These are phyloP conservation scores for Girardinichthys multiradiatus DNA, from an alignment of 2,113 vertebrate species.

Conservation along the genomic window DNA sequence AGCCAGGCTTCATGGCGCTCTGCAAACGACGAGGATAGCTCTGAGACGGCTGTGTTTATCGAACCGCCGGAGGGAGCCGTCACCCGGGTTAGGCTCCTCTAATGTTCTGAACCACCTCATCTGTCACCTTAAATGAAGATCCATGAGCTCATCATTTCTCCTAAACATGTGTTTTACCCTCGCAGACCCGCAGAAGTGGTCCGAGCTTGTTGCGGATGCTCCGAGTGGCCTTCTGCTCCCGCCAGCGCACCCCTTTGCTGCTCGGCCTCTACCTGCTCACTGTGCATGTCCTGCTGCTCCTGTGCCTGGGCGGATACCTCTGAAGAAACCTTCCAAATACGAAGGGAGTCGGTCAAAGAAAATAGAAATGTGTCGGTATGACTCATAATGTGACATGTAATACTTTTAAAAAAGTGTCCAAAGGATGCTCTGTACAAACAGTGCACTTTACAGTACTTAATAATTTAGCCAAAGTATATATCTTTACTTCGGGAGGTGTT, in stretches of 20 bases:
- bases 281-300: constrained; percentile 87
- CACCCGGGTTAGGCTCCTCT: constrained; percentile 81
- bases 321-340: constrained; percentile 66
- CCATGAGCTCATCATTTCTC: not conserved
- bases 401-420: constrained; percentile 9
- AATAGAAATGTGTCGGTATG: constrained; percentile 3
- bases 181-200: constrained; percentile 79
- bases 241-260: constrained; percentile 86
- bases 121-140: constrained; percentile 29
- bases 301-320: constrained; percentile 90
- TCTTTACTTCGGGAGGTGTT: constrained; percentile 15
- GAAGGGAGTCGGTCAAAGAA: constrained; percentile 4
- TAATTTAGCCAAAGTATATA: constrained; percentile 67
- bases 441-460: constrained; percentile 66
- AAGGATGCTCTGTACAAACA: constrained; percentile 16
- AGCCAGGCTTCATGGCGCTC: constrained; percentile 79
- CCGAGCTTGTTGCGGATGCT: constrained; percentile 82
- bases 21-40: constrained; percentile 61
- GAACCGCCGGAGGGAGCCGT: constrained; percentile 79
- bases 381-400: constrained; percentile 39
- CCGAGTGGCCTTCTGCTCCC: constrained; percentile 82
- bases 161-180: constrained; percentile 2
- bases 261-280: constrained; percentile 84
- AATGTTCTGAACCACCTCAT: not conserved
- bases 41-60: constrained; percentile 84